Conservation (phyloP, 1,140 invertebrate genomes). For the Steinernema khuongi region DNA sequence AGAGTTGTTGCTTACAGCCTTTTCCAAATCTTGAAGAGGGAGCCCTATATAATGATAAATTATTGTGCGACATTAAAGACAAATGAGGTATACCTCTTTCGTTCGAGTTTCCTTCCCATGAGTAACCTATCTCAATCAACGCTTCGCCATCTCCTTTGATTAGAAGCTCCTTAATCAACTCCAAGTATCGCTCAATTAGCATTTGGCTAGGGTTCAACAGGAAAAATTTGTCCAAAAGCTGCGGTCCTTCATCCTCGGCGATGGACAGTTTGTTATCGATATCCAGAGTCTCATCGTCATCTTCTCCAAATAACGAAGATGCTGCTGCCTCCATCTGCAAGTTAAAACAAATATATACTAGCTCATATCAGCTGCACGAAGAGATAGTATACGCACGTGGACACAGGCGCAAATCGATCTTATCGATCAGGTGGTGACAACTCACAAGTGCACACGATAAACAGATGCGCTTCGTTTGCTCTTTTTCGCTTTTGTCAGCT, state of each 20-base stretch:
- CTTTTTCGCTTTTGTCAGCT: no score
- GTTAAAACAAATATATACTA: no score
- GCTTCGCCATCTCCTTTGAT: conserved; percentile 48
- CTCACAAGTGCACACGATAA: no score
- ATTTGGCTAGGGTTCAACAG: not conserved
- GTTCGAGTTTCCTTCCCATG: conserved; percentile 26
- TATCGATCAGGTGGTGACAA: no score
- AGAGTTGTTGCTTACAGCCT: conserved; percentile 36
- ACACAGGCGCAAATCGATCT: no score
- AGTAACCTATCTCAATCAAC: conserved; percentile 45
- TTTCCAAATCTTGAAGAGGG: conserved; percentile 36
- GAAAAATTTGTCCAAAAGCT: not conserved
- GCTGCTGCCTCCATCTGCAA: not conserved
- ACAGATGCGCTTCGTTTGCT: no score
- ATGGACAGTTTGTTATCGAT: not conserved
- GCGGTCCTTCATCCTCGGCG: not conserved
- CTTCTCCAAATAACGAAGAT: not conserved
- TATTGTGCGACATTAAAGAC: conserved; percentile 19
- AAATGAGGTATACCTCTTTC: conserved; percentile 32
- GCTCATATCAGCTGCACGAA: no score
- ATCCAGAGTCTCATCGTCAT: not conserved
- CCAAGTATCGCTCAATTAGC: not conserved
- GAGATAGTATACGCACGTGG: no score
- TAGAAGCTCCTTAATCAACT: conserved; percentile 21
- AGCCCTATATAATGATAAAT: conserved; percentile 14